Evolutionary conservation across 2,888 invertebrate genomes (phyloP), one percentile per base, ranked within the genome.

Genomic region (Lepidocyrtinus sp.): DNA sequence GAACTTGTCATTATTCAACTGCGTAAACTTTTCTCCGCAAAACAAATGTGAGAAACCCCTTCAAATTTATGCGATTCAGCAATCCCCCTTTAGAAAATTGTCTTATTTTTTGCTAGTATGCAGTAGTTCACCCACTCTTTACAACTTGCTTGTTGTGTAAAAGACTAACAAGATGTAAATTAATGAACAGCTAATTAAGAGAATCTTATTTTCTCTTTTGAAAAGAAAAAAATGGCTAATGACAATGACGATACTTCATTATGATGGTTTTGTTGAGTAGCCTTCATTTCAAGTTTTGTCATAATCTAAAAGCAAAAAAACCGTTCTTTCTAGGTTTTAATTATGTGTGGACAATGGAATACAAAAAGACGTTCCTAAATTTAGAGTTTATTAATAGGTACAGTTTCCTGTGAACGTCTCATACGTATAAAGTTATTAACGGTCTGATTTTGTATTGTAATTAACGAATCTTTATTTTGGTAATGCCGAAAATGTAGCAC

Each of bases 161-260:
- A 50, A 50, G 15, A 50, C 50, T 50, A 50, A 50, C 50, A 50
- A 50, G 50, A 50, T 50, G 50, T 50, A 50, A 50, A 50, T 50
- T 50, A 50, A 50, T 50, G 50, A 50, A 50, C 5, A 50, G 50
- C 50, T 50, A 50, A 50, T 50, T 50, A 50, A 15, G 50, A 50
- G 50, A 50, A 50, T 50, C 50, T 50, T 50, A 50, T 50, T 50
- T 50, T 12, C n/a, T 12, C 50, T 12, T 17, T 50, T 50, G 12
- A 17, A 50, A 50, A n/a, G n/a, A n/a, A 50, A 50, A 50, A 50
- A 50, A 7, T 50, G 15, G n/a, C 17, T 50, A 50, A 50, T 50
- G 50, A 50, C 50, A 50, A 50, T 50, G 50, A 15, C 12, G 50
- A 2, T 50, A 50, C 50, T 50, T 50, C 5, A 50, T 50, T n/a